phyloP scores from a whole-genome alignment of 2,888 invertebrate genomes.

The Drepana falcataria region DNA sequence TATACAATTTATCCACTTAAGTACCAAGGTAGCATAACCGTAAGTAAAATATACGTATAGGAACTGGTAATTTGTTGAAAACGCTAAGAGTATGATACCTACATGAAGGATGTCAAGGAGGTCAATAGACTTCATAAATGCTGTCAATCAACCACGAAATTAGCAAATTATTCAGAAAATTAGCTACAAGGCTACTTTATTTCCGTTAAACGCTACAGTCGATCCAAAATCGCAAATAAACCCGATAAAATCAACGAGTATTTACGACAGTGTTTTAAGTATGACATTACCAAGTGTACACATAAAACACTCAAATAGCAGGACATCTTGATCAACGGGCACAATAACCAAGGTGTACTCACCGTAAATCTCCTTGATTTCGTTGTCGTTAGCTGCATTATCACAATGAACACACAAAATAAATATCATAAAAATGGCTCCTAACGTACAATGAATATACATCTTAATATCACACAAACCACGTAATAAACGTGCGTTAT shows the following conservation, averaged over 20 bases:
- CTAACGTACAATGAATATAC: conserved; percentile 70
- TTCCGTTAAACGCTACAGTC: neutral
- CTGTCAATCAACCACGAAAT: neutral
- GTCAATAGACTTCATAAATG: neutral
- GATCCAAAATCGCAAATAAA: neutral
- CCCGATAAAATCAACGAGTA: neutral
- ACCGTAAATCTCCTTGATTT: conserved; percentile 72
- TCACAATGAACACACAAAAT: conserved; percentile 78
- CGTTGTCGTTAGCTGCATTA: conserved; percentile 73
- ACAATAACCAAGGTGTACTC: conserved; percentile 27
- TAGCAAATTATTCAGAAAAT: neutral
- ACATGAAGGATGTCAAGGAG: neutral
- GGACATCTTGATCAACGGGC: too few relatives aligned
- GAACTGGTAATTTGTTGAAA: too few relatives aligned
- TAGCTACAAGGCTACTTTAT: neutral
- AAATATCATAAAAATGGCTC: conserved; percentile 78
- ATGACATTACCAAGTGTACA: conserved; percentile 27
- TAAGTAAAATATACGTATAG: too few relatives aligned
- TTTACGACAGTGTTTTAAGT: too few relatives aligned
- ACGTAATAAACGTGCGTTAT: conserved; percentile 53
- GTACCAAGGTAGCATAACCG: too few relatives aligned
- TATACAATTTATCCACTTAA: too few relatives aligned
- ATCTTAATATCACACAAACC: conserved; percentile 60
- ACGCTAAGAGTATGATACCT: too few relatives aligned
- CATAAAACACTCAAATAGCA: conserved; percentile 11